Evolutionary conservation across 1,140 invertebrate genomes (phyloP).

Genomic region (Drosophila teissieri): DNA sequence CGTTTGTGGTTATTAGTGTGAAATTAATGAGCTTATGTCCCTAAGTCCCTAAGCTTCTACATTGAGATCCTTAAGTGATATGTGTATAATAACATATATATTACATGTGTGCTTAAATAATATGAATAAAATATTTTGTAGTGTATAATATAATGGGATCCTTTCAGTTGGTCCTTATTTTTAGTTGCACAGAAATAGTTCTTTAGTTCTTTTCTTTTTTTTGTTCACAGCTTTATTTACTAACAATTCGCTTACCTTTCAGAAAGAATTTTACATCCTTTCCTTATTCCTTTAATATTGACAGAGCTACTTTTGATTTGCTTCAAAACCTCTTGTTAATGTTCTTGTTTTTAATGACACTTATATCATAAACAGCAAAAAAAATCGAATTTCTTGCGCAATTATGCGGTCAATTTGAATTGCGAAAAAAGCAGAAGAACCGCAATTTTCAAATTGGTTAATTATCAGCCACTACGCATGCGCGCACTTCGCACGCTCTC

Average conservation of each 20-base stretch:
- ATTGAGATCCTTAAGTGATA: conserved; percentile 1
- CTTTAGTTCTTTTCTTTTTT: no score
- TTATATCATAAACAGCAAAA: conserved; percentile 1
- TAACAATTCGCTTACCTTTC: background rate
- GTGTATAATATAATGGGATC: no score
- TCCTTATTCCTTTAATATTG: background rate
- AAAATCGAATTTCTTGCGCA: conserved; percentile 23
- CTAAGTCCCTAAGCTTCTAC: background rate
- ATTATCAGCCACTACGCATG: conserved; percentile 44
- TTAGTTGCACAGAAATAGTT: background rate
- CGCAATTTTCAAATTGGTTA: conserved; percentile 62
- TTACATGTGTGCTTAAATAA: no score
- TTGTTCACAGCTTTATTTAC: no score
- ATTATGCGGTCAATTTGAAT: conserved; percentile 39
- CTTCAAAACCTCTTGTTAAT: no score
- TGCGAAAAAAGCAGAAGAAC: conserved; percentile 44
- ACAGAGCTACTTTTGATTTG: background rate
- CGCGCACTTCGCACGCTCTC: conserved; percentile 64
- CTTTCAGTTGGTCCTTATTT: background rate
- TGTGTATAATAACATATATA: background rate
- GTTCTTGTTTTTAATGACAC: background rate
- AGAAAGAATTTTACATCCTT: background rate
- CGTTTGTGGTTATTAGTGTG: no score
- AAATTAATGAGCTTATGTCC: background rate
- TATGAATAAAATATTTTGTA: no score